Base-by-base conservation (phyloP, 2,797 vertebrate genomes). In the Amblyraja radiata region DNA sequence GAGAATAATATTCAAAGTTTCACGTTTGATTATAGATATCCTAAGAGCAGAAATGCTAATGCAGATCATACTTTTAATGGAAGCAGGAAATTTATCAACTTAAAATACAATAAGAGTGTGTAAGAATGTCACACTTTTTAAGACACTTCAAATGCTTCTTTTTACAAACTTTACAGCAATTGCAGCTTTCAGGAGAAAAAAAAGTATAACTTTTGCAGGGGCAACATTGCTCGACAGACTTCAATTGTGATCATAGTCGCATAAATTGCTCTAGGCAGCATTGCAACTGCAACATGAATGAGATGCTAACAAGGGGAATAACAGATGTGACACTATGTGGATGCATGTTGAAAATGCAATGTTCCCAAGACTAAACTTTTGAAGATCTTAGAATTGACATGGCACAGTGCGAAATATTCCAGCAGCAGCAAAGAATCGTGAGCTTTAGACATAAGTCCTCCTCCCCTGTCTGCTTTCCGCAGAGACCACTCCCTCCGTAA, bases 321-420 rank as follows among this genome's bases (percentile, higher is more conserved):
- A n/a, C 83, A 86, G 46, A 54, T 86, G 58, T 86, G 58, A 86
- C 63, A n/a, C 14, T n/a, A 65, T 61, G 61, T 86, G 58, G 16
- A 16, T 71, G 83, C 63, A 65, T 65, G 28, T 86, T 86, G 58
- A 54, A 54, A 54, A 54, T 54, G 46, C 28, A 65, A 32, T 65
- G 63, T 65, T 86, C 28, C n/a, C 6, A 86, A 86, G 61, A 63
- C 63, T 28, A n/a, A 65, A n/a, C 28, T 32, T 86, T 65, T 86
- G 83, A 86, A 86, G 61, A 65, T 86, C 28, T 63, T 86, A 88
- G 36, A 68, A 32, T 32, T 88, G 84, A 88, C 81, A 88, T 13
- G 84, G 32, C n/a, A 65, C 9, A 61, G 3, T 58, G 81, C 58
- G 3, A 58, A 25, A 83, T 54, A 83, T 58, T 32, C n/a, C n/a